Percentiles rank a stretch among this genome's conserved stretches.
These are phyloP conservation scores for Megalops atlanticus DNA, from an alignment of 2,113 vertebrate genomes.

Conservation along the genomic window DNA sequence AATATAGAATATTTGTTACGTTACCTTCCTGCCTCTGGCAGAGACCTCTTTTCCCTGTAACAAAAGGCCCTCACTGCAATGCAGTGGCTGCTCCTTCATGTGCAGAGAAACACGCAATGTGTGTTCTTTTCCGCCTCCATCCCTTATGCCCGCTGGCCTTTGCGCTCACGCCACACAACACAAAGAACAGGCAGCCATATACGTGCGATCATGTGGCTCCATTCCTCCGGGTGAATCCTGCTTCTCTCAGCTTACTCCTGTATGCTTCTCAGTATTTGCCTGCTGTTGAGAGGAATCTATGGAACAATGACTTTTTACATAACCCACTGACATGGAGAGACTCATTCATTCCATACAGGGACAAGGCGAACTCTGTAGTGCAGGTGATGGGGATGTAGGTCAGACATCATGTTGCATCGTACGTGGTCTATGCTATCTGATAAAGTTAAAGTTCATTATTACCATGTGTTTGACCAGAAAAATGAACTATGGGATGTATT, in stretches of 20 bases:
- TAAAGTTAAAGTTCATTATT: not conserved
- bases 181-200: not conserved
- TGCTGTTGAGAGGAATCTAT: not conserved
- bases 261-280: not conserved
- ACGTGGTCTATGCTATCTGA: not conserved
- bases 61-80: not conserved
- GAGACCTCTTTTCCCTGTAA: not conserved
- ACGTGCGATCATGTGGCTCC: not conserved
- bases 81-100: not conserved
- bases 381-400: not conserved
- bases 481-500: not conserved
- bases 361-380: not conserved
- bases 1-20: no score
- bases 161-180: not conserved
- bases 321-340: not conserved
- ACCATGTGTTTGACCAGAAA: not conserved
- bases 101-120: not conserved
- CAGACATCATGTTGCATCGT: not conserved
- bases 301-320: not conserved
- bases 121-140: not conserved
- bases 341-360: not conserved
- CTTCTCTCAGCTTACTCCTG: not conserved
- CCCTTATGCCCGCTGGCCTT: not conserved
- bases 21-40: no score
- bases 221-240: not conserved